These are phyloP conservation scores for Andrena flavipes DNA, from an alignment of 2,888 invertebrate genomes.

Conservation along the genomic window DNA sequence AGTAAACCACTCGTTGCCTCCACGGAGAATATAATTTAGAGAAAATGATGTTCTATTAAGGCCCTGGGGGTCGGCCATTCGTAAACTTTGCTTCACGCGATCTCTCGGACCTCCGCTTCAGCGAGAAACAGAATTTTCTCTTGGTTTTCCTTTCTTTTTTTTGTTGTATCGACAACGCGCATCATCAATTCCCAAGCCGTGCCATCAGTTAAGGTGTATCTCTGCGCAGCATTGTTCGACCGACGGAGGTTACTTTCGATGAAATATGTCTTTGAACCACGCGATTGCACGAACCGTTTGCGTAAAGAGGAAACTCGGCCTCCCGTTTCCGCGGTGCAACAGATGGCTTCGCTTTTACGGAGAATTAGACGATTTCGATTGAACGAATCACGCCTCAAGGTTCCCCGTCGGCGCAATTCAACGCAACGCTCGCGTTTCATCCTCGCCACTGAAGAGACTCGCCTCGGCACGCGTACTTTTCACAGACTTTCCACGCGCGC, in stretches of 20 bases:
- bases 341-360: slow-evolving; percentile 70
- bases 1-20: too few relatives aligned
- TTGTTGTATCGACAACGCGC: too few relatives aligned
- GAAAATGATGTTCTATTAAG: too few relatives aligned
- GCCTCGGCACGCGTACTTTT: not conserved
- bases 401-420: slow-evolving; percentile 48
- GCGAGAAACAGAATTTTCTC: too few relatives aligned
- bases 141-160: too few relatives aligned
- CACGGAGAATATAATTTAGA: too few relatives aligned
- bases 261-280: slow-evolving; percentile 24
- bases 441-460: slow-evolving; percentile 31
- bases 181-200: too few relatives aligned
- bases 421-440: slow-evolving; percentile 35
- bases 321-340: slow-evolving; percentile 45
- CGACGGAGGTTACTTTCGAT: not conserved
- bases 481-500: too few relatives aligned
- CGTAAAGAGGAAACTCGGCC: slow-evolving; percentile 33
- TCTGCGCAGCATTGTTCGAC: not conserved
- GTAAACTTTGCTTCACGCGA: too few relatives aligned
- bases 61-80: too few relatives aligned
- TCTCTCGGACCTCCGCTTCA: too few relatives aligned
- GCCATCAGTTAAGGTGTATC: not conserved
- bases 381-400: slow-evolving; percentile 64
- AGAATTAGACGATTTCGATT: slow-evolving; percentile 65
- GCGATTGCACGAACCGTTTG: not conserved